A percentile compares a stretch with the other conserved stretches of the same genome.
phyloP scores from a whole-genome alignment of 2,888 invertebrate genomes.

The Callyntrura guangdongensis region DNA sequence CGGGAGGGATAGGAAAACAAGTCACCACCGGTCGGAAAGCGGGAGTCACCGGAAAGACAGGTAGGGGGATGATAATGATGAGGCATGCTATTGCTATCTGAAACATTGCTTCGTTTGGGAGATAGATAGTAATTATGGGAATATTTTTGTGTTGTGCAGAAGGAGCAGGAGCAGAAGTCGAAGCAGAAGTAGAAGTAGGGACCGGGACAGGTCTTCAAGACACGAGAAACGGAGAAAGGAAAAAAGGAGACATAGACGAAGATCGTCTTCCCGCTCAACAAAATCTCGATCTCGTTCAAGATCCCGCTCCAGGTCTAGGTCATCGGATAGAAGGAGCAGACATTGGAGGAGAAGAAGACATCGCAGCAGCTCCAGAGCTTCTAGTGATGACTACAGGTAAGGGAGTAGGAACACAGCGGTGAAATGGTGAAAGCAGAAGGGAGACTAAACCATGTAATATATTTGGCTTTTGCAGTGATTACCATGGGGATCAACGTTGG shows the following conservation, averaged over 20 bases:
- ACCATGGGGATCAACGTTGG: constrained; percentile 77
- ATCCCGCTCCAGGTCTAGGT: constrained; percentile 78
- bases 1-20: constrained; percentile 35
- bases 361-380: constrained; percentile 77
- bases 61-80: constrained; percentile 8
- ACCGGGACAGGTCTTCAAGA: constrained; percentile 69
- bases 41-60: constrained; percentile 68
- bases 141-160: constrained; percentile 21
- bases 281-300: constrained; percentile 74
- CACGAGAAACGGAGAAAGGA: constrained; percentile 78
- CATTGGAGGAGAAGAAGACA: constrained; percentile 73
- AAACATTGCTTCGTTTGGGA: neutral
- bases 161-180: constrained; percentile 65
- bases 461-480: constrained; percentile 76
- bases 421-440: neutral
- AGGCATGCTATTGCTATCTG: too few relatives aligned
- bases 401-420: neutral
- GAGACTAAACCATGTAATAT: too few relatives aligned
- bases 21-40: constrained; percentile 65
- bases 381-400: constrained; percentile 75
- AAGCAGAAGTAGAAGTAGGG: constrained; percentile 69
- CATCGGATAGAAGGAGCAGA: constrained; percentile 77
- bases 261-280: constrained; percentile 66
- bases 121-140: neutral
- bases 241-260: constrained; percentile 74